Percentiles rank a stretch among this genome's conserved stretches.
phyloP scores from a whole-genome alignment of 2,113 vertebrate species.

The Coturnix japonica region DNA sequence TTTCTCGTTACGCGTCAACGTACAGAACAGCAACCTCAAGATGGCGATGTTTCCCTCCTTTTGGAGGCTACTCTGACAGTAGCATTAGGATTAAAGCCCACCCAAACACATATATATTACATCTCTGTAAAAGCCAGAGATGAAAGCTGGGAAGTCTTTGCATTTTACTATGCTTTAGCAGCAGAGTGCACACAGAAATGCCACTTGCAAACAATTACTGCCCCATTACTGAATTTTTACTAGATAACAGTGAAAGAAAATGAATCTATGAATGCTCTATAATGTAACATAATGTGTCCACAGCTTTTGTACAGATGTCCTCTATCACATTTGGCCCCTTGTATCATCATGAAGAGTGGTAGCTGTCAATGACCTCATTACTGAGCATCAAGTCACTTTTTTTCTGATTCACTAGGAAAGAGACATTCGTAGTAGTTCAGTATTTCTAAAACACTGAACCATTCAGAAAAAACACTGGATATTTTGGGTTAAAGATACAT shows the following conservation, averaged over 20 bases:
- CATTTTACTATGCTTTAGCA: not conserved
- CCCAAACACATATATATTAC: not conserved
- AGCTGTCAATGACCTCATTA: not conserved
- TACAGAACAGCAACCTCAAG: not conserved
- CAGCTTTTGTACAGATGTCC: not conserved
- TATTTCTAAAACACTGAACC: not conserved
- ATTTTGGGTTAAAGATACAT: accelerated
- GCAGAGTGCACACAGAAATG: not conserved
- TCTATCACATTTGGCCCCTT: not conserved
- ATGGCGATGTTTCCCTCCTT: slow-evolving; percentile 45
- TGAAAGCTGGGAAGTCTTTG: not conserved
- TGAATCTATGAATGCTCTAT: not conserved
- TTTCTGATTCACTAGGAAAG: not conserved
- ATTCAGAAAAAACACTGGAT: not conserved
- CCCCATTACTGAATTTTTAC: not conserved
- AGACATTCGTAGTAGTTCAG: not conserved
- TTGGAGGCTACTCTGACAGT: not conserved
- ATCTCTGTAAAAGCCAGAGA: not conserved
- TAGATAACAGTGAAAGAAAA: not conserved
- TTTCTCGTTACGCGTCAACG: not conserved
- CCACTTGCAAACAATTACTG: not conserved
- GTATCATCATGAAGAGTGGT: too few relatives aligned
- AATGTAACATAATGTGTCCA: not conserved
- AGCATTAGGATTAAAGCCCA: not conserved
- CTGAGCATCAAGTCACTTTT: not conserved